Base-by-base conservation (phyloP, 2,888 invertebrate genomes). In the Isoperla grammatica region DNA sequence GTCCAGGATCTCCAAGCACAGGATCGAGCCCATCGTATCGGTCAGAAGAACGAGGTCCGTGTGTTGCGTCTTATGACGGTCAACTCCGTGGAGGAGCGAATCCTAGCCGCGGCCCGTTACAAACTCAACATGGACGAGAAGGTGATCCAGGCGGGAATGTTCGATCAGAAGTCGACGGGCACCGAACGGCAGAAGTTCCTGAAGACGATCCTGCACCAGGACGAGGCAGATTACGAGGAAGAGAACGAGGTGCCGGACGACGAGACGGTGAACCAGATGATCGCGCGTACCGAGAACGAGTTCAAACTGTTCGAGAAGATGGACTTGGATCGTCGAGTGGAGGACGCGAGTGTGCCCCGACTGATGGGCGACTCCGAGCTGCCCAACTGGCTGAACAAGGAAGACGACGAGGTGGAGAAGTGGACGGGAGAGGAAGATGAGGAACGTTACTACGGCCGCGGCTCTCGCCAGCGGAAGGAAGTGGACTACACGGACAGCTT, bases 81-180 rank as follows among this genome's bases (percentile, higher is more conserved):
- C 3, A 82, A 83, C 70, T 81, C 82, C 11, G 81, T 84, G 2
- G 84, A 84, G 68, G 84, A 84, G 70, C 73, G 79, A 60, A 84
- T 84, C 67, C 71, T 83, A 57, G 83, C 83, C 11, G 83, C 83
- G 22, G 84, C 84, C n/a, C 71, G 75, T 22, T 83, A 81, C 72
- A 84, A 84, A 68, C 71, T 85, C 58, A 84, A 84, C 67, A 80
- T 84, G 65, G 84, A 85, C 67, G 83, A 83, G 68, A 84, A 85
- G 70, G 83, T 84, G 60, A 84, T 84, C 66, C 82, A 84, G 68
- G 83, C 83, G 59, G 84, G 84, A 65, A 83, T 82, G 79, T 84
- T 84, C 70, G 82, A 84, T 70, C 81, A 83, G 70, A 80, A 82
- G 68, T 82, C 82, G 1, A 84, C 84, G 8, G 81, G 81, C 9